Evolutionary conservation across 2,797 vertebrate genomes (phyloP).

Genomic region (Myotis planiceps): DNA sequence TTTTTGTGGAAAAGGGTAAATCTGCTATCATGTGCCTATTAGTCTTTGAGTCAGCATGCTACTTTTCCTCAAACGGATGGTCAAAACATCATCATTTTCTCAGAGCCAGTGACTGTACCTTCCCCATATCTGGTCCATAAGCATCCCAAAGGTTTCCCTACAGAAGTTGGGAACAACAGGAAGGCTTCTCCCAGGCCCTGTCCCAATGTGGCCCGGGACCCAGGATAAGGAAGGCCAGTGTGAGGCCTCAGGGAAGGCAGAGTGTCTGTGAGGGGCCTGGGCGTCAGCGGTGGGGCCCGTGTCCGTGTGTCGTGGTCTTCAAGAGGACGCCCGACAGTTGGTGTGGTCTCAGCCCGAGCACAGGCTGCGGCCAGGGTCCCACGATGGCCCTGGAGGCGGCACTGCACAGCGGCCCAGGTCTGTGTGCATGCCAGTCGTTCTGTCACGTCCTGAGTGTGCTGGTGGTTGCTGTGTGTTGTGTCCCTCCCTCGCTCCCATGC

Average conservation of each 20-base stretch:
- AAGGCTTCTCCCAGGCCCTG: not conserved
- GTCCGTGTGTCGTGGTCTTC: not conserved
- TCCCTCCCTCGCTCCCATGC: constrained; percentile 27
- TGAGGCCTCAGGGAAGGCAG: not conserved
- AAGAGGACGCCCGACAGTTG: not conserved
- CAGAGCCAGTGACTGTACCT: not conserved
- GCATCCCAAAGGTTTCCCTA: not conserved
- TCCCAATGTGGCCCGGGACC: not conserved
- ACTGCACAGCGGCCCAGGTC: not conserved
- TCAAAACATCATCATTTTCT: not conserved
- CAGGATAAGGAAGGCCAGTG: not conserved
- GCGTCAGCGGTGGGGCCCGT: not conserved
- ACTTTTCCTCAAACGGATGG: not conserved
- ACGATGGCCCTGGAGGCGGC: fast-evolving
- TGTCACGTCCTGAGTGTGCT: not conserved
- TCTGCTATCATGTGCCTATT: not conserved
- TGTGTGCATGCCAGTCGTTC: not conserved
- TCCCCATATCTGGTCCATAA: not conserved
- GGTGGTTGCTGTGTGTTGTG: not conserved
- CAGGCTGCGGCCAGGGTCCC: not conserved
- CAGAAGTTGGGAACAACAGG: not conserved
- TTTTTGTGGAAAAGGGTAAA: not conserved
- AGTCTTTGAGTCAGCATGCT: not conserved
- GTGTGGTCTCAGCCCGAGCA: not conserved
- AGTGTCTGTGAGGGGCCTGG: not conserved